Conservation (phyloP, 92 coral and sea anemone species). For the Metridium senile region DNA sequence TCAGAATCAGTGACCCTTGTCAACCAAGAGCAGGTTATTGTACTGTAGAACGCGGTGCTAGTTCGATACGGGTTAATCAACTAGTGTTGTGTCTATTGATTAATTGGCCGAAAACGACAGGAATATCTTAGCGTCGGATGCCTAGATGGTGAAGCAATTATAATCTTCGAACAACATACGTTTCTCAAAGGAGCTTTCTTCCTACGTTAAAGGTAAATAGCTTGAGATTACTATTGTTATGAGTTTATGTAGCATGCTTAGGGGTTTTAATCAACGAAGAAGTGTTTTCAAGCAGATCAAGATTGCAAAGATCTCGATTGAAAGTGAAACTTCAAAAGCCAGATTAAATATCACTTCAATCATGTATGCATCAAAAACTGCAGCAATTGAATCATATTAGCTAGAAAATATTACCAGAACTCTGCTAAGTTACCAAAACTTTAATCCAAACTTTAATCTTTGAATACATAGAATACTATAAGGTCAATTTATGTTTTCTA, state of each 20-base stretch:
- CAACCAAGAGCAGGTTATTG: background rate
- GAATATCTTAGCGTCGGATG: background rate
- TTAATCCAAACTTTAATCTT: too few relatives aligned
- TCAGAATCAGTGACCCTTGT: constrained; percentile 2
- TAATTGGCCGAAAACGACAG: background rate
- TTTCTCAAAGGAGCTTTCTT: too few relatives aligned
- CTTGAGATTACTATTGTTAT: background rate
- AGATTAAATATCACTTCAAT: too few relatives aligned
- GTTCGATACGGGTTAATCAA: background rate
- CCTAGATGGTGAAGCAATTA: background rate
- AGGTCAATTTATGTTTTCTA: background rate
- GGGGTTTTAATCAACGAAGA: background rate
- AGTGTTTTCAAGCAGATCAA: background rate
- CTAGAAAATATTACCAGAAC: too few relatives aligned
- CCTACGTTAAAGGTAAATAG: background rate
- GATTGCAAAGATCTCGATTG: background rate
- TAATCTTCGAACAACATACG: background rate
- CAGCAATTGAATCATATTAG: too few relatives aligned
- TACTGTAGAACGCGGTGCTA: background rate
- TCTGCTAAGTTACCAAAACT: too few relatives aligned
- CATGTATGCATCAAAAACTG: too few relatives aligned
- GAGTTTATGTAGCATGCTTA: background rate
- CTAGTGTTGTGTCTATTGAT: background rate
- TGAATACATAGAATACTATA: background rate
- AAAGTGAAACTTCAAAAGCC: too few relatives aligned